phyloP scores from a whole-genome alignment of 2,113 vertebrate genomes.

The Mohoua ochrocephala region DNA sequence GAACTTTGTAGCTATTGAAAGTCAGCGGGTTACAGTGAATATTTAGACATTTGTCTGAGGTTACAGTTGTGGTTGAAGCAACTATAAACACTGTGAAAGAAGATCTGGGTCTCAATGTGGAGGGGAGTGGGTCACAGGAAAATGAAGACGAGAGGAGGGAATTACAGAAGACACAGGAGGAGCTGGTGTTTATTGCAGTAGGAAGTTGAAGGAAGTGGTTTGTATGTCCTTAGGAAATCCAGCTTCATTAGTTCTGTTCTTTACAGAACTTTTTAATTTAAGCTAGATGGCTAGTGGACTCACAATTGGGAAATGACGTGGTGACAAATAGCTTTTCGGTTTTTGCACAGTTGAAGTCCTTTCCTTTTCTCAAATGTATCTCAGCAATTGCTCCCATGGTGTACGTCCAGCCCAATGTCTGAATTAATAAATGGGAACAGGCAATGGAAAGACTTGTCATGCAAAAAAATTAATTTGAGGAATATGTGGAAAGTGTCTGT shows the following conservation, averaged over 20 bases:
- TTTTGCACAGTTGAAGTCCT: neutral
- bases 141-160: neutral
- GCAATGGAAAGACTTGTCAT: slow-evolving; percentile 28
- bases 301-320: neutral
- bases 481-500: slow-evolving; percentile 15
- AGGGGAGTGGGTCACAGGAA: neutral
- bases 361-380: neutral
- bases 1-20: neutral
- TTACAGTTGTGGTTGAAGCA: neutral
- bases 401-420: neutral
- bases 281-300: slow-evolving; percentile 2
- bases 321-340: neutral
- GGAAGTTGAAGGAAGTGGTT: neutral
- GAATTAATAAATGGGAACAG: slow-evolving; percentile 6
- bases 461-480: neutral
- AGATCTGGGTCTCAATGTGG: neutral
- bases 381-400: neutral
- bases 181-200: slow-evolving; percentile 39
- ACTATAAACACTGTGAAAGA: neutral
- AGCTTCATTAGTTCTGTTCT: slow-evolving; percentile 3
- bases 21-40: neutral
- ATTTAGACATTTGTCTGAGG: neutral
- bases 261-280: slow-evolving; percentile 15
- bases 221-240: slow-evolving; percentile 13
- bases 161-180: neutral